A percentile compares a stretch with the other conserved stretches of the same genome.
Evolutionary conservation across 1,140 invertebrate genomes (phyloP).

Genomic region (Drosophila neocordata): DNA sequence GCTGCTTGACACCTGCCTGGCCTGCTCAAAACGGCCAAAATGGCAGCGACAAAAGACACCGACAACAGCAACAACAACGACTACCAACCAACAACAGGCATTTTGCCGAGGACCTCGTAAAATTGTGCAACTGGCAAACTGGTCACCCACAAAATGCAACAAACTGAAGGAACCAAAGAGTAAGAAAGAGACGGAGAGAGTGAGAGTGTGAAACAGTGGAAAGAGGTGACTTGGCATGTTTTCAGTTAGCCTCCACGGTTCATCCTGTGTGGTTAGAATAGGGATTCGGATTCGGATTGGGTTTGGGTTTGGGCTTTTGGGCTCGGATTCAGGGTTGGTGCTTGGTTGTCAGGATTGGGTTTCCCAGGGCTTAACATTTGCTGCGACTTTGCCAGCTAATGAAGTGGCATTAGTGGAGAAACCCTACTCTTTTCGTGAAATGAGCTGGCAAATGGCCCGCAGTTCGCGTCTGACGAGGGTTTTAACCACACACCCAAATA

Average conservation of each 20-base stretch:
- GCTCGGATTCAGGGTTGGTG: neutral
- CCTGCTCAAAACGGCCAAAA: slow-evolving; percentile 22
- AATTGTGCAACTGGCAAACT: slow-evolving; percentile 26
- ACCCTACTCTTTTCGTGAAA: slow-evolving; percentile 22
- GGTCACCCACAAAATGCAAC: slow-evolving; percentile 18
- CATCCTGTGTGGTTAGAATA: slow-evolving; percentile 6
- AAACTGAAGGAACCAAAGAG: neutral
- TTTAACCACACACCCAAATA: slow-evolving; percentile 3
- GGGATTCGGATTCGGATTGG: slow-evolving; percentile 5
- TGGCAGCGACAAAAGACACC: slow-evolving; percentile 29
- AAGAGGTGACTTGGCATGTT: neutral
- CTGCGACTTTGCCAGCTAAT: slow-evolving; percentile 44
- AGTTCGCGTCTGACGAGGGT: slow-evolving; percentile 11
- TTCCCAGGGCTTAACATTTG: slow-evolving; percentile 21
- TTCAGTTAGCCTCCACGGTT: neutral
- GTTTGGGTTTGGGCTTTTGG: neutral
- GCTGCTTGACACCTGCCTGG: slow-evolving; percentile 59
- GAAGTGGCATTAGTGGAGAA: slow-evolving; percentile 49
- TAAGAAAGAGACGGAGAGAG: too few species aligned
- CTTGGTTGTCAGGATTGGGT: neutral
- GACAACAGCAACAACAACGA: neutral
- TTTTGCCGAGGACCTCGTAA: slow-evolving; percentile 48
- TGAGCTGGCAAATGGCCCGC: slow-evolving; percentile 49
- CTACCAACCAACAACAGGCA: slow-evolving; percentile 1
- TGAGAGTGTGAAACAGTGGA: too few species aligned